These are phyloP conservation scores for Coptodon bakossiorum DNA, from an alignment of 2,113 vertebrate genomes.

Conservation along the genomic window DNA sequence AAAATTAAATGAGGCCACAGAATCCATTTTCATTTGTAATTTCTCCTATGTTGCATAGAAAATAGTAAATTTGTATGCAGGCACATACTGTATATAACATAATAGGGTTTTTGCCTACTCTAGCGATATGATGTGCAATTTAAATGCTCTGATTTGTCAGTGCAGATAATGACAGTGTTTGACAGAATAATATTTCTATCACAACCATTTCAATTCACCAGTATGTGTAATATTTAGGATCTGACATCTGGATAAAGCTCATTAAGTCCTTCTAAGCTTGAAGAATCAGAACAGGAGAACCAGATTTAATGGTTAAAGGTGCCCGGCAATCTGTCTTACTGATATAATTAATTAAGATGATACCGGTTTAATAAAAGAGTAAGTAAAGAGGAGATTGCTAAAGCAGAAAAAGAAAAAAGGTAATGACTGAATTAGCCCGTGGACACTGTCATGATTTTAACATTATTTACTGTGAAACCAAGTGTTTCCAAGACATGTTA, in stretches of 20 bases:
- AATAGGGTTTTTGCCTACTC: neutral
- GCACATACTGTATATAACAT: neutral
- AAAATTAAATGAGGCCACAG: neutral
- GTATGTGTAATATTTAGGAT: neutral
- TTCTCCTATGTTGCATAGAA: neutral
- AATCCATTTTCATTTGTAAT: neutral
- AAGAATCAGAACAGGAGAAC: neutral
- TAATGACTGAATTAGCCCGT: accelerated
- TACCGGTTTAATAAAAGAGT: neutral
- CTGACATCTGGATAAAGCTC: neutral
- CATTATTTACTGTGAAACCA: neutral
- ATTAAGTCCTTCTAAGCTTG: neutral
- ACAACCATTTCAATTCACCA: neutral
- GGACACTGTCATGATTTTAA: neutral
- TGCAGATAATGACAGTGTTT: neutral
- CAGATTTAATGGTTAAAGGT: neutral
- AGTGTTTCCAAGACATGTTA: neutral
- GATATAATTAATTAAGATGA: neutral
- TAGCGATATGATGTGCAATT: neutral
- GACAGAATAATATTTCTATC: neutral
- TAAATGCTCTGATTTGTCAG: neutral
- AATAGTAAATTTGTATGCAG: neutral
- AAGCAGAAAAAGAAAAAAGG: neutral
- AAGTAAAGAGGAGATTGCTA: neutral
- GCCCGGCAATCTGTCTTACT: neutral